These are phyloP conservation scores for Drosophila carrolli DNA, from an alignment of 1,140 invertebrate species.

Conservation along the genomic window DNA sequence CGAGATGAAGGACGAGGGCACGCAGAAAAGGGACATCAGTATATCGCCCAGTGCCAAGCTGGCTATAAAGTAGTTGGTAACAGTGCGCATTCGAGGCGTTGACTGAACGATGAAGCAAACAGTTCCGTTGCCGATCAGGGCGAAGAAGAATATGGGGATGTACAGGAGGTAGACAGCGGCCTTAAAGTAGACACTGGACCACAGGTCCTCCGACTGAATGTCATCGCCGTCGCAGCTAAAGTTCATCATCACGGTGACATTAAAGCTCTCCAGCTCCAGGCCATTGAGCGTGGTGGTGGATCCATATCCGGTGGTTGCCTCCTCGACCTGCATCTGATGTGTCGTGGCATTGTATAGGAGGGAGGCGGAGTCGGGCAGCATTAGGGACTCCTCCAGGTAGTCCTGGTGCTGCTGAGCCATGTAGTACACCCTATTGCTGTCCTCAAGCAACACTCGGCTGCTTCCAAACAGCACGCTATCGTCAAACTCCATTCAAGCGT, in stretches of 20 bases:
- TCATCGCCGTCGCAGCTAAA: conserved; percentile 57
- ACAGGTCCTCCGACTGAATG: conserved; percentile 57
- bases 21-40: conserved; percentile 92
- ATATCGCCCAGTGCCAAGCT: conserved; percentile 94
- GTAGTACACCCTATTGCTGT: conserved; percentile 58
- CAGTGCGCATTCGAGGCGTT: conserved; percentile 92
- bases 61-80: conserved; percentile 94
- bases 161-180: conserved; percentile 90
- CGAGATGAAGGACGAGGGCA: conserved; percentile 94
- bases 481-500: conserved; percentile 62
- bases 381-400: conserved; percentile 42
- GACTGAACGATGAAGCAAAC: conserved; percentile 93
- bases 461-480: conserved; percentile 39
- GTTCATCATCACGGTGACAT: conserved; percentile 65
- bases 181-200: conserved; percentile 86
- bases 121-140: conserved; percentile 91
- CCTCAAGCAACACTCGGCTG: conserved; percentile 20
- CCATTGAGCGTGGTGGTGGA: conserved; percentile 22
- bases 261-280: conserved; percentile 31
- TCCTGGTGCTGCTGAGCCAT: conserved; percentile 66
- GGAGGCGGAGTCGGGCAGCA: conserved; percentile 23
- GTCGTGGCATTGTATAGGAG: conserved; percentile 50
- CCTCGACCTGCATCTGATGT: conserved; percentile 10
- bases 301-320: neutral
- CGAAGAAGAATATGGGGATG: conserved; percentile 89